A percentile compares a stretch with the other conserved stretches of the same genome.
These are phyloP conservation scores for Bradysia coprophila DNA, from an alignment of 1,140 invertebrate genomes.

Conservation along the genomic window DNA sequence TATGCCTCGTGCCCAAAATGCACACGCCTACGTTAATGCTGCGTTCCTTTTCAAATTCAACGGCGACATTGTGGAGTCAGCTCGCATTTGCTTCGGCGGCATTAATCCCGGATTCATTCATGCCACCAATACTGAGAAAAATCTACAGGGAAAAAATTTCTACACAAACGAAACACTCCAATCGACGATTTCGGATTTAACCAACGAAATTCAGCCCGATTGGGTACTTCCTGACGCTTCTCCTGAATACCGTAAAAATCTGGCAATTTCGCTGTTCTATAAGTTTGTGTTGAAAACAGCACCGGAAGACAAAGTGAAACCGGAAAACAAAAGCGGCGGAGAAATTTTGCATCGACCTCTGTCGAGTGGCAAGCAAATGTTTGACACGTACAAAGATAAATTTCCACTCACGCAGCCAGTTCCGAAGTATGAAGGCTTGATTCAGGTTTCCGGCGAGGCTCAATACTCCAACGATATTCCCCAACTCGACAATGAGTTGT, in stretches of 20 bases:
- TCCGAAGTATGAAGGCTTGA: conserved; percentile 46
- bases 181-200: conserved; percentile 33
- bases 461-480: conserved; percentile 45
- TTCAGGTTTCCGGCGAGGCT: conserved; percentile 50
- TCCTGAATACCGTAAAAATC: conserved; percentile 39
- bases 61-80: conserved; percentile 9
- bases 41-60: conserved; percentile 52
- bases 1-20: conserved; percentile 61
- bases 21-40: conserved; percentile 66
- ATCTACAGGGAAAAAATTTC: conserved; percentile 35
- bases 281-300: conserved; percentile 39
- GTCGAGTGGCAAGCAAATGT: conserved; percentile 46
- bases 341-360: conserved; percentile 32
- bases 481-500: conserved; percentile 32
- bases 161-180: conserved; percentile 26
- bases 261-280: conserved; percentile 52
- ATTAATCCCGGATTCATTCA: conserved; percentile 56
- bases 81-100: too few relatives aligned
- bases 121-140: conserved; percentile 43
- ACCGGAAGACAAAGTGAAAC: conserved; percentile 16
- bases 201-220: conserved; percentile 40
- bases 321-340: conserved; percentile 26
- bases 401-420: conserved; percentile 56
- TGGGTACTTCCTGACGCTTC: conserved; percentile 39
- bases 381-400: conserved; percentile 37